Conservation (phyloP, 2,888 invertebrate genomes). For the Xanthia togata region DNA sequence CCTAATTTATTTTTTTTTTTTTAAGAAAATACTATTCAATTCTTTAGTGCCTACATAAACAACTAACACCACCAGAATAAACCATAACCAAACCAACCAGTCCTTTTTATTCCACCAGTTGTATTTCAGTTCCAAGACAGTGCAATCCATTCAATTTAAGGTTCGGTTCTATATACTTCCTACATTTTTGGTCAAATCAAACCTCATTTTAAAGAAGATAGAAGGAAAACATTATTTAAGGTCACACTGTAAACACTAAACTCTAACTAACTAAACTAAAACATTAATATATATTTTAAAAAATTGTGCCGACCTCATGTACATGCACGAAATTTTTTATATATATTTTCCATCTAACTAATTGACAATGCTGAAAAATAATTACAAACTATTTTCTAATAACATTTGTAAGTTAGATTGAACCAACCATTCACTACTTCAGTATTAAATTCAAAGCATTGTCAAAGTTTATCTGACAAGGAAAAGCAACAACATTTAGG, state of each 20-base stretch:
- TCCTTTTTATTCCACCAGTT: not conserved
- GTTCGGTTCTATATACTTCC: not conserved
- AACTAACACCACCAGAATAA: too few species aligned
- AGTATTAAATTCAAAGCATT: slow-evolving; percentile 40
- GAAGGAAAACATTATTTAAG: not conserved
- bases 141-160: not conserved
- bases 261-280: too few species aligned
- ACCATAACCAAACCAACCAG: too few species aligned
- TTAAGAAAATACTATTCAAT: too few species aligned
- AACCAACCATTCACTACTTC: slow-evolving; percentile 38
- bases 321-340: not conserved
- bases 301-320: too few species aligned
- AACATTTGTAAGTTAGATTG: slow-evolving; percentile 11
- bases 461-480: slow-evolving; percentile 60
- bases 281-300: too few species aligned
- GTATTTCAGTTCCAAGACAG: not conserved
- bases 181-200: not conserved
- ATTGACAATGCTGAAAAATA: not conserved
- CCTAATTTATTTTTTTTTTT: too few species aligned
- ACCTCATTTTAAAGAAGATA: not conserved
- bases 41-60: too few species aligned
- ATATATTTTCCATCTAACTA: not conserved
- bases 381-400: slow-evolving; percentile 11
- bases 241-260: too few species aligned
- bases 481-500: slow-evolving; percentile 56